Base-by-base conservation (phyloP, 2,113 vertebrate genomes). In the Elaphurus davidianus region DNA sequence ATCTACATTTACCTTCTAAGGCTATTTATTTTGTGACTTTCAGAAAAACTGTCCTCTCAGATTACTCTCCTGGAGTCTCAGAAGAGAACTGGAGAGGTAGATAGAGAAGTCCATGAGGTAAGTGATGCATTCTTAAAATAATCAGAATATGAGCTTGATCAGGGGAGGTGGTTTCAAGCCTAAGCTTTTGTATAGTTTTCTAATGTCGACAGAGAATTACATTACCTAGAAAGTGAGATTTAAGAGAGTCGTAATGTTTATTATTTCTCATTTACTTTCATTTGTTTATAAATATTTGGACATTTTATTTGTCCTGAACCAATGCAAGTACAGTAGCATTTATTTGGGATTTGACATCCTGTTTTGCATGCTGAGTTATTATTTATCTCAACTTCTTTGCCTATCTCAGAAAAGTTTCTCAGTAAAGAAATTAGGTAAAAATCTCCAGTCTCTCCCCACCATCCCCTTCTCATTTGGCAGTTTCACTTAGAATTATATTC, bases 11-110 rank as follows among this genome's bases (percentile, higher is more conserved):
- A 54, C 92, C 50, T 92, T 82, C 47, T 98, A 97, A 98, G 87
- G n/a, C 36, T 95, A 62, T 87, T 95, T 82, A 67, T 96, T 94
- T 93, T 97, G 60, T 98, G 60, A 92, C 36, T 99, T 99, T 98
- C 98, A 99, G 99, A 98, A 98, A 92, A 92, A 12, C 81, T 97
- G 0, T 92, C 11, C 87, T 97, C 95, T 91, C 94, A 95, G 10
- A 78, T 97, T 94, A 21, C 71, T 91, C 55, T 97, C 47, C 84
- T 55, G 85, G 96, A 98, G 43, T 89, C 94, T 94, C 96, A 97
- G 54, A 94, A 76, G 93, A 98, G 90, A 98, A 50, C 27, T 92
- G 57, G 74, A 59, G 90, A 96, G 62, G 23, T 91, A 90, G 45
- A 92, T 23, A 87, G 71, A 92, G 78, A 97, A 52, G 55, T 90